Base-by-base conservation (phyloP, 1,140 invertebrate genomes). In the Lordiphosa stackelbergi region DNA sequence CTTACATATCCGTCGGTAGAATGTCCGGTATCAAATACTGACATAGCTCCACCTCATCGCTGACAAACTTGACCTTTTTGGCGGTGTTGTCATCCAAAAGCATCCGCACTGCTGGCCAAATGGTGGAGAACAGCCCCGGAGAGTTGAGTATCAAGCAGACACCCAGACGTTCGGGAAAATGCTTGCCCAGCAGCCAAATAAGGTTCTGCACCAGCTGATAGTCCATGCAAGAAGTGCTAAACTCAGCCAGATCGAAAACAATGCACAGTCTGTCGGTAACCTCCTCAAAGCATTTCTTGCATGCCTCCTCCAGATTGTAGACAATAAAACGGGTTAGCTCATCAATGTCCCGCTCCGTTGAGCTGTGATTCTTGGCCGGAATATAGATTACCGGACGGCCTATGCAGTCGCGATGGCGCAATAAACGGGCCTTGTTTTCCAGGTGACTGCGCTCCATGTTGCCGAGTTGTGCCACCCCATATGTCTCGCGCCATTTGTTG, bases 61-160 rank as follows among this genome's bases (percentile, higher is more conserved):
- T 89, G 0, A 94, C 91, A 88, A 94, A 94, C 31, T 90, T 89
- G 3, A 94, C 93, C 89, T 94, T 94, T 31, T 91, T 91, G 38
- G 93, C 90, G 36, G 93, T 94, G 54, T 93, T 93, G 74, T 94
- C 93, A 87, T 94, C 92, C 54, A 94, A 92, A 90, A 93, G 93
- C 78, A 91, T 91, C 86, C 91, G 91, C 53, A 94, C 93, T 12
- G 93, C 90, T 37, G 91, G 88, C 93, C 93, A 94, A 78, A 93
- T 93, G 5, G 93, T 92, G 22, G 91, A 91, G 85, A 94, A 94
- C 31, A 94, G 87, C 2, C 90, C 79, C 12, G 93, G 92, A 9
- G 93, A 90, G 89, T 94, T 94, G 53, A 93, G 90, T 43, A 94
- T 91, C 2, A 94, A 87, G 70, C 93, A 94, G 38, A 93, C 89